phyloP scores from a whole-genome alignment of 2,888 invertebrate genomes.

The Junonia oenone region DNA sequence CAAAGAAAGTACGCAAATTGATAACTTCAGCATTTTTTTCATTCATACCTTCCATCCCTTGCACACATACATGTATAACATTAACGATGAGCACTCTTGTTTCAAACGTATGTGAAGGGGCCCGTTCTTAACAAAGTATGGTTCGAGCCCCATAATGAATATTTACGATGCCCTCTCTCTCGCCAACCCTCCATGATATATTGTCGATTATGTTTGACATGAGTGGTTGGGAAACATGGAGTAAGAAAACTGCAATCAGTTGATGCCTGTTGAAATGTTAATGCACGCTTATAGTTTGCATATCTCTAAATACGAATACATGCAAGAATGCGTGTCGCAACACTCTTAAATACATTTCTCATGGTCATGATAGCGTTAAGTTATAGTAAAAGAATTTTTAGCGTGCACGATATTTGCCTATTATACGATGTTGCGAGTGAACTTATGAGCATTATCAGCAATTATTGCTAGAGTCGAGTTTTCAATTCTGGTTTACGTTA shows the following conservation, averaged over 20 bases:
- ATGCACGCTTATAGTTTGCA: constrained; percentile 8
- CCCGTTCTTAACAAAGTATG: constrained; percentile 19
- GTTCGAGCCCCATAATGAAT: constrained; percentile 19
- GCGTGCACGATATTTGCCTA: background rate
- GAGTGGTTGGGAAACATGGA: constrained; percentile 7
- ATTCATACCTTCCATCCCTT: constrained; percentile 1
- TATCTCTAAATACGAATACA: background rate
- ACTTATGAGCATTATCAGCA: too few species aligned
- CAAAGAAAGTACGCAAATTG: constrained; percentile 2
- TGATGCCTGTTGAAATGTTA: constrained; percentile 8
- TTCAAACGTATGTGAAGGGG: constrained; percentile 17
- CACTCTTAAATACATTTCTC: background rate
- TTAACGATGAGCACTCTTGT: constrained; percentile 9
- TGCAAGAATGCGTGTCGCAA: background rate
- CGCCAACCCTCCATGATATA: constrained; percentile 14
- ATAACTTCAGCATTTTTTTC: background rate
- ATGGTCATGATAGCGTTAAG: background rate
- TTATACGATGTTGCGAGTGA: background rate
- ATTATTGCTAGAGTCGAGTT: too few species aligned
- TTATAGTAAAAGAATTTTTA: background rate
- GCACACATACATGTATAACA: background rate
- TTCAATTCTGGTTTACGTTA: too few species aligned
- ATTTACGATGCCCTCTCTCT: constrained; percentile 15
- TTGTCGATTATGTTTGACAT: constrained; percentile 20
- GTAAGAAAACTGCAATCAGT: constrained; percentile 8